phyloP scores from a whole-genome alignment of 2,797 vertebrate genomes.

The Ptychobarbus kaznakovi region DNA sequence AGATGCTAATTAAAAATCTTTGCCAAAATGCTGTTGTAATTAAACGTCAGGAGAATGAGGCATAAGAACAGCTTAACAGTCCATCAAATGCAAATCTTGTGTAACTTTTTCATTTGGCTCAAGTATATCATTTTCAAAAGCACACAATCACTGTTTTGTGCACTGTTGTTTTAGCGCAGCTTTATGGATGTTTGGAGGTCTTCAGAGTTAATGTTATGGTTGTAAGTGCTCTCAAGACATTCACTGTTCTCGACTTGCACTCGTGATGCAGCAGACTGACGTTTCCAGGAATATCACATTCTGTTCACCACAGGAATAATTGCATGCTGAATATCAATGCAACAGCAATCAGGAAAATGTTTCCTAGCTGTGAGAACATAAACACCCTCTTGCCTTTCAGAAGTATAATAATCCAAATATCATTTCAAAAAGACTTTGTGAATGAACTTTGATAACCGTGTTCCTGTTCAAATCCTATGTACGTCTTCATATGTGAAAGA shows the following conservation, averaged over 20 bases:
- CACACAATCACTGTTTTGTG: background rate
- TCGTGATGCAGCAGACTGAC: background rate
- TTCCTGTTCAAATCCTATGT: background rate
- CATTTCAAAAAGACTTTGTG: background rate
- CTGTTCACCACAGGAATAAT: background rate
- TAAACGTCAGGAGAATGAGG: background rate
- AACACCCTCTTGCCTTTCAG: slow-evolving; percentile 1
- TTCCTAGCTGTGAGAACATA: slow-evolving; percentile 22
- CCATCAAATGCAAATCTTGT: background rate
- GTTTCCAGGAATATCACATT: background rate
- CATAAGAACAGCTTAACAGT: background rate
- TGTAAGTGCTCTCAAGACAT: background rate
- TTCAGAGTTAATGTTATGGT: background rate
- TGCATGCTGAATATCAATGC: background rate
- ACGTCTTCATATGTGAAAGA: background rate
- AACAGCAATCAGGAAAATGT: slow-evolving; percentile 7
- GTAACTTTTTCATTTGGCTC: background rate
- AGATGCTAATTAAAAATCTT: background rate
- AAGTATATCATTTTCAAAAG: background rate
- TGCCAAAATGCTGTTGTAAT: background rate
- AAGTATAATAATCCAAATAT: background rate
- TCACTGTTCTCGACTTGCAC: background rate
- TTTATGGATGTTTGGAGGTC: background rate
- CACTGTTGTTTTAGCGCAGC: background rate
- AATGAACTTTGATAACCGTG: background rate